Percentiles rank a stretch among this genome's conserved stretches.
Conservation (phyloP, 2,797 vertebrate species). For the Fratercula arctica region DNA sequence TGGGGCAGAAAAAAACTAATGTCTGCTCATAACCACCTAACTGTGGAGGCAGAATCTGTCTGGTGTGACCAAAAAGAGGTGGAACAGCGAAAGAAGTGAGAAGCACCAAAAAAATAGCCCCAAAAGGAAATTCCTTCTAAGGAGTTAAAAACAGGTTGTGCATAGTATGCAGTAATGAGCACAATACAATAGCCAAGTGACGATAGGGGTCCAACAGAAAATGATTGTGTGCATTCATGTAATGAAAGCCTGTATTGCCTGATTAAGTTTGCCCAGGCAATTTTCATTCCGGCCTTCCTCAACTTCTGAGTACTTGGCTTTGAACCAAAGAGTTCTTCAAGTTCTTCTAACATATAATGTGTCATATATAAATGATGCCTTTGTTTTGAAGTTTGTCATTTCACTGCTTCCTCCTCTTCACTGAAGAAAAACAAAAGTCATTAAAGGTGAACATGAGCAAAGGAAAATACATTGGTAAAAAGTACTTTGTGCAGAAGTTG, state of each 20-base stretch:
- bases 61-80: not conserved
- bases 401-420: constrained; percentile 3
- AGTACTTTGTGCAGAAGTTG: not conserved
- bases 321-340: constrained; percentile 22
- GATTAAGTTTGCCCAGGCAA: constrained; percentile 19
- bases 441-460: not conserved
- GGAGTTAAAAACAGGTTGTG: not conserved
- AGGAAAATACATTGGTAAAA: not conserved
- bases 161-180: not conserved
- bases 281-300: not conserved
- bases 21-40: not conserved
- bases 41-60: not conserved
- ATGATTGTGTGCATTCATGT: not conserved
- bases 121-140: not conserved
- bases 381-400: constrained; percentile 41
- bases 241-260: not conserved
- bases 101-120: not conserved
- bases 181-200: not conserved
- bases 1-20: not conserved
- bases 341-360: constrained; percentile 19
- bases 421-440: not conserved
- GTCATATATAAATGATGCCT: constrained; percentile 23
- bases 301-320: constrained; percentile 11
- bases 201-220: not conserved
- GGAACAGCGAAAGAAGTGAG: not conserved